Conservation (phyloP, 2,113 vertebrate species). For the Neolamprologus falcicula region DNA sequence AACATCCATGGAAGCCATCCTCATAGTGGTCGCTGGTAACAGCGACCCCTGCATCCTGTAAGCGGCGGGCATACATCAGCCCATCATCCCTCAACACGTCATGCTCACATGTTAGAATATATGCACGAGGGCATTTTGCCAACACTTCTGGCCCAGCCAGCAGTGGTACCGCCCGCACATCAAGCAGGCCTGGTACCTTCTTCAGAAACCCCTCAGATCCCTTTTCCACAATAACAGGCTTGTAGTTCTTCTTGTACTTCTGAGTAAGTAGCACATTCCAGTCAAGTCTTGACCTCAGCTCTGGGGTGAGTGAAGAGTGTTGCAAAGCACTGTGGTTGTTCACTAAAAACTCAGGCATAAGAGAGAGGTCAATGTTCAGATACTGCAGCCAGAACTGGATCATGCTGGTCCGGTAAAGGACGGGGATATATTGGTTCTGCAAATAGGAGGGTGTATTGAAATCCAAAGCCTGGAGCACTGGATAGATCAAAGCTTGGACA, state of each 20-base stretch:
- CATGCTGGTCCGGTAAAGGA: slow-evolving; percentile 74
- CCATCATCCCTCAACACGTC: slow-evolving; percentile 91
- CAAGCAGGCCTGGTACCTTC: slow-evolving; percentile 77
- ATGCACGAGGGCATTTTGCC: slow-evolving; percentile 77
- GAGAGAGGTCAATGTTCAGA: slow-evolving; percentile 68
- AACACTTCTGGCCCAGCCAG: slow-evolving; percentile 77
- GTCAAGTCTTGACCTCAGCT: slow-evolving; percentile 69
- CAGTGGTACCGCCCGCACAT: slow-evolving; percentile 77
- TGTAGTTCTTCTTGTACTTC: slow-evolving; percentile 72
- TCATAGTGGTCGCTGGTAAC: slow-evolving; percentile 82
- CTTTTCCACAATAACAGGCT: slow-evolving; percentile 59
- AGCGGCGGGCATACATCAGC: slow-evolving; percentile 81
- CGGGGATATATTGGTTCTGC: slow-evolving; percentile 74
- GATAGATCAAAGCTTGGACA: slow-evolving; percentile 85
- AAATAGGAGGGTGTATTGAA: slow-evolving; percentile 87
- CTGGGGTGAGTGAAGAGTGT: slow-evolving; percentile 49
- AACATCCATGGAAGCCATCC: slow-evolving; percentile 88
- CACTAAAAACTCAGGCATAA: slow-evolving; percentile 66
- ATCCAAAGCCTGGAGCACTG: slow-evolving; percentile 84
- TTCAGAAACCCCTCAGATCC: slow-evolving; percentile 63
- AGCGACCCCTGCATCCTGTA: slow-evolving; percentile 78
- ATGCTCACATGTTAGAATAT: slow-evolving; percentile 85
- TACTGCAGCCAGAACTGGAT: slow-evolving; percentile 87
- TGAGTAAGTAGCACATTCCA: slow-evolving; percentile 80
- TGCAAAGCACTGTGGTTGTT: slow-evolving; percentile 87